Evolutionary conservation across 1,140 invertebrate species (phyloP).

Genomic region (Atta texana): DNA sequence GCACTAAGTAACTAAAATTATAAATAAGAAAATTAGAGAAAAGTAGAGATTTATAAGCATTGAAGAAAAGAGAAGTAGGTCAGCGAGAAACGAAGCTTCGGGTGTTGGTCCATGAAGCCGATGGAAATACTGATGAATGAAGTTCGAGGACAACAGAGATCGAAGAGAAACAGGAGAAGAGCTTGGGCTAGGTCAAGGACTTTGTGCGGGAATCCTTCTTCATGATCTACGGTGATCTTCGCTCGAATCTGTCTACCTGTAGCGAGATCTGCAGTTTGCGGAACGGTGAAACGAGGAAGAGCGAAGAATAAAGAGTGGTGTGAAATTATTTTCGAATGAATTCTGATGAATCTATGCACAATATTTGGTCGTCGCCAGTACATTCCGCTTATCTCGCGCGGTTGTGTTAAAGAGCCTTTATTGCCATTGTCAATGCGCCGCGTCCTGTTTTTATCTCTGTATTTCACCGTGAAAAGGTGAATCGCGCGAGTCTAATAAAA

Average conservation of each 20-base stretch:
- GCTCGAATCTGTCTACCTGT: neutral
- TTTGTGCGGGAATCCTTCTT: slow-evolving; percentile 56
- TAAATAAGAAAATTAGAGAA: neutral
- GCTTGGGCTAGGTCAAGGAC: slow-evolving; percentile 61
- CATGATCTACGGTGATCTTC: slow-evolving; percentile 67
- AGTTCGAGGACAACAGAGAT: slow-evolving; percentile 51
- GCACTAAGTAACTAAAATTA: no score
- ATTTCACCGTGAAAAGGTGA: slow-evolving; percentile 57
- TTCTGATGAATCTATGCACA: slow-evolving; percentile 20
- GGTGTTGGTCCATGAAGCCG: slow-evolving; percentile 72
- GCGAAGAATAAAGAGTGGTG: slow-evolving; percentile 11
- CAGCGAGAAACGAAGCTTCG: slow-evolving; percentile 23
- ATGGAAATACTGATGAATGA: slow-evolving; percentile 68
- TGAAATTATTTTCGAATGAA: slow-evolving; percentile 37
- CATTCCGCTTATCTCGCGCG: neutral
- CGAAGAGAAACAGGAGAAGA: slow-evolving; percentile 57
- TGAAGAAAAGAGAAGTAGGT: neutral
- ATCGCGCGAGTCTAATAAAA: slow-evolving; percentile 33
- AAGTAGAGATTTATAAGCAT: neutral
- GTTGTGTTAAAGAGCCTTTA: neutral
- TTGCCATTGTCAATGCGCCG: neutral
- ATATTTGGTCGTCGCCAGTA: neutral
- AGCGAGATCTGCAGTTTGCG: neutral
- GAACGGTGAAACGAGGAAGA: slow-evolving; percentile 40
- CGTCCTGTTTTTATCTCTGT: neutral